These are phyloP conservation scores for Fulica atra DNA, from an alignment of 2,113 vertebrate genomes.

Conservation along the genomic window DNA sequence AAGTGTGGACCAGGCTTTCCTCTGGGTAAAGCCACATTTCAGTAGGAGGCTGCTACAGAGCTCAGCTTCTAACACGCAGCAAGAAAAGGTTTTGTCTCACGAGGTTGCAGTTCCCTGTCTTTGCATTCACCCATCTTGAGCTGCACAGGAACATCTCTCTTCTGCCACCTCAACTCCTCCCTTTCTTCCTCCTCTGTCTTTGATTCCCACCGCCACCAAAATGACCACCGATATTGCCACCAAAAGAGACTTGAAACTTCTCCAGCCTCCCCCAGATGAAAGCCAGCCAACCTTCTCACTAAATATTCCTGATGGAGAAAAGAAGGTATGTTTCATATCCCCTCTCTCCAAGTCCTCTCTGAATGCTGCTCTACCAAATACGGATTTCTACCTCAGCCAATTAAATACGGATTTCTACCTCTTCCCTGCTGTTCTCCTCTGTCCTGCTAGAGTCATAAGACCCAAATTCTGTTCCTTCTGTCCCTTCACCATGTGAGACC, in stretches of 20 bases:
- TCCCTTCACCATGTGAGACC: background rate
- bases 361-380: background rate
- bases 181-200: background rate
- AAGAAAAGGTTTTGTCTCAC: background rate
- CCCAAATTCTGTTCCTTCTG: background rate
- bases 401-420: background rate
- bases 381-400: background rate
- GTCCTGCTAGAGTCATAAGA: background rate
- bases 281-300: background rate
- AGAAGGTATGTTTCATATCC: background rate
- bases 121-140: background rate
- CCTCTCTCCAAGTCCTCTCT: background rate
- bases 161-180: background rate
- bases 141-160: background rate
- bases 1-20: background rate
- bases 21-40: background rate
- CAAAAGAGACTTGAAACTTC: background rate
- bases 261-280: background rate
- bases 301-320: background rate
- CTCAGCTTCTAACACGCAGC: background rate
- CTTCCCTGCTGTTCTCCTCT: background rate
- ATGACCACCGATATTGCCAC: background rate
- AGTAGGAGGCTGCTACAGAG: background rate
- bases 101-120: background rate
- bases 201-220: background rate